Percentiles rank a stretch among this genome's conserved stretches.
These are phyloP conservation scores for Tetragnatha montana DNA, from an alignment of 2,888 invertebrate species.

Conservation along the genomic window DNA sequence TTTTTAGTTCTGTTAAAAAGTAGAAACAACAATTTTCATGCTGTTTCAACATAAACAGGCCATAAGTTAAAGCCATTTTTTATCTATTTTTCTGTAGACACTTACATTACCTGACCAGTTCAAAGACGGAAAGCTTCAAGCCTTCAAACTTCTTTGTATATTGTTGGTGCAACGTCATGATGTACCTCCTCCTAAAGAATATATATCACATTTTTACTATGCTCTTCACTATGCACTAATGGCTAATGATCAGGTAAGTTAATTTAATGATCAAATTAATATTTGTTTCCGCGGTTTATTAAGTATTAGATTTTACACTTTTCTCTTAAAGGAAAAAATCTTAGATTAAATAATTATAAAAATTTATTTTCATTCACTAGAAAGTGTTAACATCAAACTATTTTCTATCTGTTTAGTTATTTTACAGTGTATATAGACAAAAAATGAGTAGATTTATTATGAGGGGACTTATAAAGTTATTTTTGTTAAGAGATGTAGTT, in stretches of 20 bases:
- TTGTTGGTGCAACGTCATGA: slow-evolving; percentile 88
- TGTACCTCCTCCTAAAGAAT: slow-evolving; percentile 82
- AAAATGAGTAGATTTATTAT: too few relatives aligned
- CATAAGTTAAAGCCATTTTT: not conserved
- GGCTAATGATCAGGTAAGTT: slow-evolving; percentile 80
- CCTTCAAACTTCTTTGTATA: slow-evolving; percentile 88
- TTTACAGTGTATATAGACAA: too few relatives aligned
- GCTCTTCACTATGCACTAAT: slow-evolving; percentile 84
- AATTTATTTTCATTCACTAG: not conserved
- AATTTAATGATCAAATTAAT: not conserved
- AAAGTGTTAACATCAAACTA: not conserved
- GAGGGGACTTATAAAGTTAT: too few relatives aligned
- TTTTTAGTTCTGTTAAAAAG: too few relatives aligned
- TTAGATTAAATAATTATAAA: not conserved
- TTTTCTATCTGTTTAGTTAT: not conserved
- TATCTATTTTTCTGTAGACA: slow-evolving; percentile 77
- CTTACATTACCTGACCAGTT: slow-evolving; percentile 85
- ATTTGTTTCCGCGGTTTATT: not conserved
- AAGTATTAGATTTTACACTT: too few relatives aligned
- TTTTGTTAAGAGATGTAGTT: too few relatives aligned
- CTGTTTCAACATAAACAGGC: too few relatives aligned
- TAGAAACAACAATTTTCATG: too few relatives aligned
- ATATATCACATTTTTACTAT: slow-evolving; percentile 90
- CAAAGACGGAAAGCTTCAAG: slow-evolving; percentile 88
- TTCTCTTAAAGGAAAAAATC: too few relatives aligned